These are phyloP conservation scores for Ricordea florida DNA, from an alignment of 92 coral and sea anemone genomes.

Conservation along the genomic window DNA sequence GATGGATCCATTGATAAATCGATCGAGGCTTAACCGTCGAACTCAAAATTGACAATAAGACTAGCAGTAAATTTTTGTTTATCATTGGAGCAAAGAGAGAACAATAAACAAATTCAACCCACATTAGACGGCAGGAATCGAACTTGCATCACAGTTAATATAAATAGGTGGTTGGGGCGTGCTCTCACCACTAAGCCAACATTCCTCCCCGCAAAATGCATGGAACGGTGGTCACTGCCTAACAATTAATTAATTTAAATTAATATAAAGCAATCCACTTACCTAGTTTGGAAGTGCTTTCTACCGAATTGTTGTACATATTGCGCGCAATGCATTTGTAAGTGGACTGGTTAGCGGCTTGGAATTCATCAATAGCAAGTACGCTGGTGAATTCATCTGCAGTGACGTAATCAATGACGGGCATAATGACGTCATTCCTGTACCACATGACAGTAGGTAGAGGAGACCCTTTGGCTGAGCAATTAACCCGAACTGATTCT, in stretches of 20 bases:
- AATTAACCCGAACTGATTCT: slow-evolving; percentile 6
- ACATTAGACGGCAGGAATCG: background rate
- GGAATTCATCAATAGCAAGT: slow-evolving; percentile 44
- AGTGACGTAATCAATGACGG: background rate
- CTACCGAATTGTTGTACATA: background rate
- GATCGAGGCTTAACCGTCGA: no score
- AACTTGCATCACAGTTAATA: no score
- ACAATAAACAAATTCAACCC: no score
- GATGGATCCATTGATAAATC: no score
- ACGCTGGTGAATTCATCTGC: slow-evolving; percentile 13
- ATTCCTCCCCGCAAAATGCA: no score
- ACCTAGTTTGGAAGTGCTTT: slow-evolving; percentile 17
- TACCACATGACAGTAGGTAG: slow-evolving; percentile 54
- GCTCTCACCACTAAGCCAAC: no score
- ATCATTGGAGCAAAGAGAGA: background rate
- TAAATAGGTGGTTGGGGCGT: no score
- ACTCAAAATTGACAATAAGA: no score
- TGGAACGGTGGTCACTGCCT: no score
- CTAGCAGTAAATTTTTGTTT: no score
- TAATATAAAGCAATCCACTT: background rate
- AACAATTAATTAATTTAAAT: no score
- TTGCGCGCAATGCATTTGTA: slow-evolving; percentile 64
- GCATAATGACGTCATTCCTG: slow-evolving; percentile 11
- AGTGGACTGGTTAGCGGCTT: slow-evolving; percentile 56
- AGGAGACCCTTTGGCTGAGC: slow-evolving; percentile 50